Evolutionary conservation across 2,113 vertebrate species (phyloP).

Genomic region (Sterrhoptilus dennistouni): DNA sequence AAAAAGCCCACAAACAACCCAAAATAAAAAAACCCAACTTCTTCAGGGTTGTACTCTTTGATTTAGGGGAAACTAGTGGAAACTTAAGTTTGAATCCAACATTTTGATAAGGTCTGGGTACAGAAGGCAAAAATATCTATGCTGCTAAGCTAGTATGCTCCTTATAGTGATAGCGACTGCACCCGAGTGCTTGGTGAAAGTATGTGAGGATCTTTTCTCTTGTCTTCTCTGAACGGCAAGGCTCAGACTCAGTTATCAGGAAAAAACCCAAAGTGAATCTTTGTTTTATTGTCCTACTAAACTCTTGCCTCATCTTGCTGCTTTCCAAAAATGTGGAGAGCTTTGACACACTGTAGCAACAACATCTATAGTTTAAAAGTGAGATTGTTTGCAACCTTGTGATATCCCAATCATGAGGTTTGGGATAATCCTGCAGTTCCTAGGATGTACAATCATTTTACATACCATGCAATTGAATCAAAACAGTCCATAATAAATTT

Average conservation of each 20-base stretch:
- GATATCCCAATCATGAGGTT: neutral
- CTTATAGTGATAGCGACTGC: neutral
- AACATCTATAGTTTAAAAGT: neutral
- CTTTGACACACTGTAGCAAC: neutral
- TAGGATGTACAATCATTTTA: neutral
- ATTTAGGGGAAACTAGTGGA: neutral
- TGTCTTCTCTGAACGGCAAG: neutral
- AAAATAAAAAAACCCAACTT: rapidly evolving
- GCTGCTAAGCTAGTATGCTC: neutral
- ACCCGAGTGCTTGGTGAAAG: rapidly evolving
- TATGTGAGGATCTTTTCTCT: neutral
- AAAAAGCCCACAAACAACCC: neutral
- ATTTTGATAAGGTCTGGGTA: neutral
- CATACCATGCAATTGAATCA: neutral
- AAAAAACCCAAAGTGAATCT: neutral
- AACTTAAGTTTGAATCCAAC: neutral
- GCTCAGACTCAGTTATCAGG: neutral
- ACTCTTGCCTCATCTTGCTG: neutral
- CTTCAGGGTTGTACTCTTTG: neutral
- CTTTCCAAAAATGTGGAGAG: neutral
- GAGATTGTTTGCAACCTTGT: neutral
- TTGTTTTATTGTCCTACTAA: neutral
- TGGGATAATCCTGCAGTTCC: neutral
- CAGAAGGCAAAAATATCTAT: neutral
- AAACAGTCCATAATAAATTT: neutral